phyloP scores from a whole-genome alignment of 53 echinoderm and acorn worm genomes.

The Echinometra lucunter region DNA sequence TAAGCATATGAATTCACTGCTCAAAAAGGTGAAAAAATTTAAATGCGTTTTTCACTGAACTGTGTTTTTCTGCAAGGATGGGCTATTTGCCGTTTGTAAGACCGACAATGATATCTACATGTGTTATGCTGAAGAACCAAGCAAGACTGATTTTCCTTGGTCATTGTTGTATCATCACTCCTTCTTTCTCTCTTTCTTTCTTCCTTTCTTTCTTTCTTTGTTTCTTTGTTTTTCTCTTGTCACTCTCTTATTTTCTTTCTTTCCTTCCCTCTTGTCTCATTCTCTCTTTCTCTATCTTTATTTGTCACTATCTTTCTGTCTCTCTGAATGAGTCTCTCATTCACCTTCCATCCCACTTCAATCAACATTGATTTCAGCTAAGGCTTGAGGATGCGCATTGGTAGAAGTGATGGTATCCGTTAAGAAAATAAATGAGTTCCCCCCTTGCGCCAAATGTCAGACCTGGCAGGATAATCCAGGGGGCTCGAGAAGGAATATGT shows the following conservation, averaged over 20 bases:
- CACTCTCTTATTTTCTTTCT: background rate
- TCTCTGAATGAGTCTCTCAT: background rate
- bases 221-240: background rate
- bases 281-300: background rate
- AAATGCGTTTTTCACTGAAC: too few relatives aligned
- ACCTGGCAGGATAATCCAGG: background rate
- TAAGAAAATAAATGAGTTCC: conserved; percentile 11
- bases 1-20: too few relatives aligned
- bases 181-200: background rate
- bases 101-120: too few relatives aligned
- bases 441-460: background rate
- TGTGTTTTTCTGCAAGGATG: too few relatives aligned
- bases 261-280: background rate
- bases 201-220: background rate
- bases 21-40: too few relatives aligned
- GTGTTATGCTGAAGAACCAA: too few relatives aligned
- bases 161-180: background rate
- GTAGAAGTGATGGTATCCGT: conserved; percentile 14
- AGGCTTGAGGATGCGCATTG: background rate
- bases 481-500: background rate
- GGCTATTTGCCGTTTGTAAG: too few relatives aligned
- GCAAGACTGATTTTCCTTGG: too few relatives aligned
- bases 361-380: background rate
- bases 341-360: background rate
- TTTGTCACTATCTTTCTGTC: background rate